A percentile compares a stretch with the other conserved stretches of the same genome.
These are phyloP conservation scores for Saguinus imperator DNA, from an alignment of 2,113 vertebrate genomes.

Conservation along the genomic window DNA sequence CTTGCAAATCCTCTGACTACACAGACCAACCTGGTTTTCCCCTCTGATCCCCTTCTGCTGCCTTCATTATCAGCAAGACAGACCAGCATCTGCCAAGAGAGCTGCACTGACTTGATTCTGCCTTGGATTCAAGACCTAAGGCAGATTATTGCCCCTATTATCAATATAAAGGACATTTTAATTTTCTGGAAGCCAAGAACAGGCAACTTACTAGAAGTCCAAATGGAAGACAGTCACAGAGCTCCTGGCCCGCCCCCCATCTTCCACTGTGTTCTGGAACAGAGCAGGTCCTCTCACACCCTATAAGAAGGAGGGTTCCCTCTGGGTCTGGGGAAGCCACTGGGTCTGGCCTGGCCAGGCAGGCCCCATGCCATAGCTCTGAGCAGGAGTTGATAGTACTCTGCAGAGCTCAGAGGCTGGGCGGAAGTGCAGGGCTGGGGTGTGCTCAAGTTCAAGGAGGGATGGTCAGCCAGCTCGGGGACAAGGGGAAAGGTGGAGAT, in stretches of 20 bases:
- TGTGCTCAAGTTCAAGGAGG: not conserved
- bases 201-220: not conserved
- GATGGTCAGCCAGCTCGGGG: not conserved
- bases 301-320: not conserved
- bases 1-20: constrained; percentile 57
- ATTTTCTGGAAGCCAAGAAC: constrained; percentile 70
- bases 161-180: constrained; percentile 79
- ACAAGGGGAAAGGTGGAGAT: not conserved
- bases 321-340: not conserved
- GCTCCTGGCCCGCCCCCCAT: not conserved
- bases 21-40: constrained; percentile 59
- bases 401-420: not conserved
- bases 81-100: constrained; percentile 82
- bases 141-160: constrained; percentile 79
- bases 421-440: not conserved
- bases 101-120: constrained; percentile 68
- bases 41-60: constrained; percentile 53
- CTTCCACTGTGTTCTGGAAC: not conserved
- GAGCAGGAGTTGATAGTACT: not conserved
- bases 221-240: not conserved
- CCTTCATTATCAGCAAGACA: constrained; percentile 80
- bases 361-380: not conserved
- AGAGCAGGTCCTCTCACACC: accelerated
- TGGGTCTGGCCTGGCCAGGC: not conserved
- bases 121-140: constrained; percentile 74